phyloP scores from a whole-genome alignment of 2,797 vertebrate genomes.

The Odontamblyopus rebecca region DNA sequence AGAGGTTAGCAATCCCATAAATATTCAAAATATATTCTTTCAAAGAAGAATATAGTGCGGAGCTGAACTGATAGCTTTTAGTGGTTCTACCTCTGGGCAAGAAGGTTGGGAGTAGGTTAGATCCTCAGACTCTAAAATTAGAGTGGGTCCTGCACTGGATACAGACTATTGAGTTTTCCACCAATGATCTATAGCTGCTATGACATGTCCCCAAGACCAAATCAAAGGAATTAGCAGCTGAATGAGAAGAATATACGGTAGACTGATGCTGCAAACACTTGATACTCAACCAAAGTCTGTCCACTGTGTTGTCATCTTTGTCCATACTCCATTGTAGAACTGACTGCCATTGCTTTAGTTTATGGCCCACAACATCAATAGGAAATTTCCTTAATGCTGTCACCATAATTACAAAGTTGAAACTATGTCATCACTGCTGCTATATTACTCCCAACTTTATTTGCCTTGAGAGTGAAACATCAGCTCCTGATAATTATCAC shows the following conservation, averaged over 20 bases:
- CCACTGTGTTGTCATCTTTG: background rate
- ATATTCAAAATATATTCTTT: slow-evolving; percentile 5
- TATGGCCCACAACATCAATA: slow-evolving; percentile 13
- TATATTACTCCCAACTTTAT: slow-evolving; percentile 45
- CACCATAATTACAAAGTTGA: slow-evolving; percentile 23
- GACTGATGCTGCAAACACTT: too few relatives aligned
- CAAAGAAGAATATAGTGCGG: background rate
- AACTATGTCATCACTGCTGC: slow-evolving; percentile 22
- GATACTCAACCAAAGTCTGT: background rate
- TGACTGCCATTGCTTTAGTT: background rate
- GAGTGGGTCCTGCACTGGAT: background rate
- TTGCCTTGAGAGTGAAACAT: slow-evolving; percentile 55
- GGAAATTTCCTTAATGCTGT: slow-evolving; percentile 13
- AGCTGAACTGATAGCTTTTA: background rate
- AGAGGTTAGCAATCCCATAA: slow-evolving; percentile 1
- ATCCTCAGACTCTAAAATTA: background rate
- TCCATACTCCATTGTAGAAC: background rate
- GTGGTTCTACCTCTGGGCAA: background rate
- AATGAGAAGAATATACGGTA: too few relatives aligned
- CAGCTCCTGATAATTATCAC: slow-evolving; percentile 56
- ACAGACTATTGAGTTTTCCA: background rate
- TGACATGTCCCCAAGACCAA: background rate
- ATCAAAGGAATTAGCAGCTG: background rate
- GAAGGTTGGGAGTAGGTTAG: background rate
- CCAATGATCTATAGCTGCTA: background rate